Evolutionary conservation across 2,113 vertebrate genomes (phyloP).

Genomic region (Amphilophus citrinellus): DNA sequence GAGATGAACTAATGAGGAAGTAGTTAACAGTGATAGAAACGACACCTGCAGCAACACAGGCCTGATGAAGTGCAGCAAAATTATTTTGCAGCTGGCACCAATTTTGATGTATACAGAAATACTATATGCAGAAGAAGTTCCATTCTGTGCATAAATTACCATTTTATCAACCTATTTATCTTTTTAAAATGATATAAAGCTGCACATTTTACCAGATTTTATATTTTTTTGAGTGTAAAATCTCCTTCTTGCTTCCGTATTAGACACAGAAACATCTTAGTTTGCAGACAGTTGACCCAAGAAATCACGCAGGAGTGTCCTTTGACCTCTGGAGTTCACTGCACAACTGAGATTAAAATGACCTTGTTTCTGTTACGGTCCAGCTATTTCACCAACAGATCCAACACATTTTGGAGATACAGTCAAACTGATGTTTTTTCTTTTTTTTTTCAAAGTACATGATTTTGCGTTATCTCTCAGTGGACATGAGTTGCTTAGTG

Average conservation of each 20-base stretch:
- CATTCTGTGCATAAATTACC: neutral
- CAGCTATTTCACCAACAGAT: neutral
- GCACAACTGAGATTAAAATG: constrained; percentile 34
- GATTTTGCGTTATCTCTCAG: neutral
- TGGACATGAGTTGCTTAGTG: neutral
- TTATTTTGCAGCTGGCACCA: neutral
- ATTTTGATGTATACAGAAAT: neutral
- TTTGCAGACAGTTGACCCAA: constrained; percentile 15
- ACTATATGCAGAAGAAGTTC: neutral
- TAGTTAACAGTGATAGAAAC: neutral
- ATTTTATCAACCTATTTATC: neutral
- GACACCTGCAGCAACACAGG: neutral
- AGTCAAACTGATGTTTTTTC: neutral
- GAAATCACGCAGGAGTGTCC: constrained; percentile 18
- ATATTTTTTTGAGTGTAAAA: neutral
- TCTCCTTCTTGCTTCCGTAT: neutral
- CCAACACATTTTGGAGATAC: neutral
- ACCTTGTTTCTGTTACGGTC: constrained; percentile 14
- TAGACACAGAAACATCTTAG: neutral
- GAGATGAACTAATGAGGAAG: neutral
- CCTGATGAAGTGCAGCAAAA: neutral
- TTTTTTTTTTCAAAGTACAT: neutral
- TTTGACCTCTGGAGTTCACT: constrained; percentile 54
- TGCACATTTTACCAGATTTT: neutral
- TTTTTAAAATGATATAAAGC: neutral